Evolutionary conservation across 2,888 invertebrate genomes (phyloP).

Genomic region (Selenia dentaria): DNA sequence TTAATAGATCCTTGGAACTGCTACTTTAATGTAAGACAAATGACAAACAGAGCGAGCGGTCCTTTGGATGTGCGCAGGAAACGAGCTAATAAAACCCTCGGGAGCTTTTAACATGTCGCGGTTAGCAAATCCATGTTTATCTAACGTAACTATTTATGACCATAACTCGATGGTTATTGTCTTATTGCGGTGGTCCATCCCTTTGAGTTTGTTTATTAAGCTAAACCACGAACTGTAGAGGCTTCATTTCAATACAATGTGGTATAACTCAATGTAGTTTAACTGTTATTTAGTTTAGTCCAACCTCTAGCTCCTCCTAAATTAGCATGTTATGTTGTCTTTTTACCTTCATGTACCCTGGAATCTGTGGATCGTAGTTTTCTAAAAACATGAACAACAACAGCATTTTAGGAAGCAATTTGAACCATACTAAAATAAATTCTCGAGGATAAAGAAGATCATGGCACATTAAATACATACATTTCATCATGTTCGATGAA

Average conservation of each 20-base stretch:
- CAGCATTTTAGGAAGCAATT: conserved; percentile 51
- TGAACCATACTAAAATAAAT: conserved; percentile 46
- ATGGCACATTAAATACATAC: conserved; percentile 48
- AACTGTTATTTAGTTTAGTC: no score
- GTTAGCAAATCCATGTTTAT: conserved; percentile 38
- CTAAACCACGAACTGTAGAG: no score
- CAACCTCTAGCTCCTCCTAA: no score
- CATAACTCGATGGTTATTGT: no score
- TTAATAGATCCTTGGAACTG: conserved; percentile 54
- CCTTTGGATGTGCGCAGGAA: conserved; percentile 57
- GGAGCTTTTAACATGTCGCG: conserved; percentile 41
- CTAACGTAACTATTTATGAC: conserved; percentile 14
- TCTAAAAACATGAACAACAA: no score
- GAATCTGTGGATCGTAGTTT: no score
- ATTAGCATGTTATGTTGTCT: no score
- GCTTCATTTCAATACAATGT: no score
- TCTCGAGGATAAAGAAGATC: conserved; percentile 47
- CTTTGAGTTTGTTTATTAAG: no score
- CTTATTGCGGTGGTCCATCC: no score
- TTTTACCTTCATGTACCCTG: no score
- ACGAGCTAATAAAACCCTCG: conserved; percentile 54
- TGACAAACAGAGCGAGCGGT: conserved; percentile 46
- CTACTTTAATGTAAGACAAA: conserved; percentile 64
- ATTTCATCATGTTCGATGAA: conserved; percentile 56
- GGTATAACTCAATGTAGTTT: no score